Base-by-base conservation (phyloP, 1,140 invertebrate genomes). In the Diorhabda carinulata region DNA sequence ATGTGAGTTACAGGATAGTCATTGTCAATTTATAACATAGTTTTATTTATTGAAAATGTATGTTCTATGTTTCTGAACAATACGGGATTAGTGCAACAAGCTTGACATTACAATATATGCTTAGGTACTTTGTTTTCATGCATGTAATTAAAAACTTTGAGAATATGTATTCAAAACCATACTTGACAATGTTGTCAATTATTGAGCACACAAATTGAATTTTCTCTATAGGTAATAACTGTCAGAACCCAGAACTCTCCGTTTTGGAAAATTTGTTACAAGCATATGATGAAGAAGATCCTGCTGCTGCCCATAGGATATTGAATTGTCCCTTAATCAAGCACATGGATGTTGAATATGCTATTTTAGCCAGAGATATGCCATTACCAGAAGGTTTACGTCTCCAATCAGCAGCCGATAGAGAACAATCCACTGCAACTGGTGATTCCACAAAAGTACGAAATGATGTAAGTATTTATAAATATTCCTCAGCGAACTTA, bases 291-390 rank as follows among this genome's bases (percentile, higher is more conserved):
- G 92, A 96, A 73, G 93, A 96, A 76, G 95, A 98, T 81, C 86
- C 90, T 2, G 92, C 96, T 61, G 83, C 86, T 5, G 93, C 92
- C 2, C 84, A 86, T 58, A 81, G 84, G 64, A 92, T 93, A 3
- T 82, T 98, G 2, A 89, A 90, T 61, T 89, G 87, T 77, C 90
- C 95, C 3, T 97, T 98, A 78, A 96, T 98, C 66, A 92, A 93
- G 70, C 93, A 95, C 76, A 95, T 98, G 94, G 96, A 98, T 80
- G 92, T 96, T 43, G 95, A 96, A 77, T 97, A 96, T 81, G 87
- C 94, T 0, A 89, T 91, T 76, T 82, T 97, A 64, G 93, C 94
- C 0, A 82, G 90, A 71, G 89, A 89, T 72, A 84, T 97, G 74
- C 89, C 89, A 40, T 79, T 94, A 70, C 92, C 92, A 1, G 83